phyloP scores from a whole-genome alignment of 2,797 vertebrate species.

The Ctenosaura bakeri region DNA sequence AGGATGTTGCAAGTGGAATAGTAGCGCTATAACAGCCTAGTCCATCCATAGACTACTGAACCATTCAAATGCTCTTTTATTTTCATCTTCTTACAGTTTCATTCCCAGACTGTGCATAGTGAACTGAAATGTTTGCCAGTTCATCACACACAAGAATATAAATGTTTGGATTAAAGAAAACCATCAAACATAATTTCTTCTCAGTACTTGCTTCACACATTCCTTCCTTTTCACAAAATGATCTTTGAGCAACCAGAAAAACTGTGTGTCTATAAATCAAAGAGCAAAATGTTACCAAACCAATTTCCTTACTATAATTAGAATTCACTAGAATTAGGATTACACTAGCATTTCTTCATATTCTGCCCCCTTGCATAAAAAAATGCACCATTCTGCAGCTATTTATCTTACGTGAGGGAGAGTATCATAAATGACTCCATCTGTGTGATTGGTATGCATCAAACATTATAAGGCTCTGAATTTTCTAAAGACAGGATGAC shows the following conservation, averaged over 20 bases:
- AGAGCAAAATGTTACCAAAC: not conserved
- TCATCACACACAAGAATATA: conserved; percentile 31
- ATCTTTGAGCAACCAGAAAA: conserved; percentile 7
- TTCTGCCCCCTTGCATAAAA: not conserved
- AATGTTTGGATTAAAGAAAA: conserved; percentile 24
- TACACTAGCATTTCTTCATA: not conserved
- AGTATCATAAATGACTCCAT: not conserved
- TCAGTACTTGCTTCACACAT: conserved; percentile 9
- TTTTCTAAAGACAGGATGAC: not conserved
- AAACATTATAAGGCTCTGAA: not conserved
- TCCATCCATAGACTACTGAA: not conserved
- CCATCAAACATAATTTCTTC: conserved; percentile 19
- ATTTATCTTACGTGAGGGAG: not conserved
- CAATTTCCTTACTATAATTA: not conserved
- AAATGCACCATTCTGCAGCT: not conserved
- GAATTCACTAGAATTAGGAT: not conserved
- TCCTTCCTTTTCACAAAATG: conserved; percentile 9
- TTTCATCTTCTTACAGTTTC: not conserved
- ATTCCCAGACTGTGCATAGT: not conserved
- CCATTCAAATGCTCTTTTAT: not conserved
- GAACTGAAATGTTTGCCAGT: not conserved
- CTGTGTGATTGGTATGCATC: not conserved
- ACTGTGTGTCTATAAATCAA: conserved; percentile 9
- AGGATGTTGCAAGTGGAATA: too few relatives aligned
- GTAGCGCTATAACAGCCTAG: too few relatives aligned